These are phyloP conservation scores for Glaucopsyche alexis DNA, from an alignment of 2,888 invertebrate genomes.

Conservation along the genomic window DNA sequence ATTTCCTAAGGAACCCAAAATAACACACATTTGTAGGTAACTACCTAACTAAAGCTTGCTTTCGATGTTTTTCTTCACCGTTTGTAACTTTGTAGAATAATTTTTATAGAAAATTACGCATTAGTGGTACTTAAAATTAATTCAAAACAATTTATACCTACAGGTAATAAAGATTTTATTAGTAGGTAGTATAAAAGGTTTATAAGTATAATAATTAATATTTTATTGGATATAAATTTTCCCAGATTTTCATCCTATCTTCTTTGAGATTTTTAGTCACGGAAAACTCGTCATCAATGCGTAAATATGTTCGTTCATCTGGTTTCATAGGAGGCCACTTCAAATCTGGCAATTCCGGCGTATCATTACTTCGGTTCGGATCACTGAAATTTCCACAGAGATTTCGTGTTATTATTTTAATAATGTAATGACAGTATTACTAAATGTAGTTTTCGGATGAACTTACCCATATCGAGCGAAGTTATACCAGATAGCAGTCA, in stretches of 20 bases:
- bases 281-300: constrained; percentile 44
- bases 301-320: constrained; percentile 47
- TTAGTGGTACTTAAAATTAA: no score
- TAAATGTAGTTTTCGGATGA: neutral
- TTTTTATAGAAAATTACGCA: no score
- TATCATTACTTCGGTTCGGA: constrained; percentile 21
- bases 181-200: neutral
- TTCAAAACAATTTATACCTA: no score
- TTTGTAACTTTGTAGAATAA: no score
- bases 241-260: constrained; percentile 54
- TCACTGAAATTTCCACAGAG: constrained; percentile 9
- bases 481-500: constrained; percentile 68
- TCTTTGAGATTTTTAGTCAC: constrained; percentile 51
- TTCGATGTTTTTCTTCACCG: no score
- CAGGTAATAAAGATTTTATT: no score
- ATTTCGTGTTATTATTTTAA: no score
- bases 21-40: no score
- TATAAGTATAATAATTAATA: constrained; percentile 40
- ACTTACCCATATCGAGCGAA: constrained; percentile 71
- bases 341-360: constrained; percentile 3
- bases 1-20: no score
- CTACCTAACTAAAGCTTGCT: no score
- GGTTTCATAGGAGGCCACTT: constrained; percentile 28
- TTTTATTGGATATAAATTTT: constrained; percentile 54
- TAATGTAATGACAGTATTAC: neutral